phyloP scores from a whole-genome alignment of 2,113 vertebrate species.

The Rhinichthys klamathensis region DNA sequence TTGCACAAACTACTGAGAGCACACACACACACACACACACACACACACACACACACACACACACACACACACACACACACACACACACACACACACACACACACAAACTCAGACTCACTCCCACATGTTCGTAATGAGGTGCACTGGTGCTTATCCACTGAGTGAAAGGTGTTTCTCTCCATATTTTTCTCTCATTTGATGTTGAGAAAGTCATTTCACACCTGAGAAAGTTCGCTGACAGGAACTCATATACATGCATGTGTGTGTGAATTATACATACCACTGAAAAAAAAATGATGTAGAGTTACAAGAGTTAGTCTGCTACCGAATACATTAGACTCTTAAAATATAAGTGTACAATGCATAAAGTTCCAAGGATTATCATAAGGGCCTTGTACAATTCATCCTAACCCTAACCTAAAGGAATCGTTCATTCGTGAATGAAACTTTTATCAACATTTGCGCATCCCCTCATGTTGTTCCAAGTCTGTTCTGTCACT shows the following conservation, averaged over 20 bases:
- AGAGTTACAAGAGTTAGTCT: conserved; percentile 28
- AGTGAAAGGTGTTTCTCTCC: conserved; percentile 46
- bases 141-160: conserved; percentile 47
- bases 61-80: neutral
- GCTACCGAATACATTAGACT: conserved; percentile 26
- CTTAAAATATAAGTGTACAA: conserved; percentile 25
- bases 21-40: neutral
- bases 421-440: neutral
- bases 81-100: neutral
- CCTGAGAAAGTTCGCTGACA: conserved; percentile 39
- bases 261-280: conserved; percentile 44
- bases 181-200: conserved; percentile 46
- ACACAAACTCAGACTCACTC: neutral
- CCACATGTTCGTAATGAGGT: conserved; percentile 14
- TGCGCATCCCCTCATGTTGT: neutral
- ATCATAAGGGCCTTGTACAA: neutral
- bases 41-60: neutral
- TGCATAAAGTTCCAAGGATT: neutral
- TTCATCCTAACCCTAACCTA: neutral
- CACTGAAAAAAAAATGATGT: conserved; percentile 40
- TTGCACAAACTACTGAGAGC: neutral
- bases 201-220: conserved; percentile 49
- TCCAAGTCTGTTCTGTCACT: neutral
- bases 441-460: neutral
- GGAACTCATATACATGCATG: conserved; percentile 38